phyloP scores from a whole-genome alignment of 2,888 invertebrate species.

The Euzophera pinguis region DNA sequence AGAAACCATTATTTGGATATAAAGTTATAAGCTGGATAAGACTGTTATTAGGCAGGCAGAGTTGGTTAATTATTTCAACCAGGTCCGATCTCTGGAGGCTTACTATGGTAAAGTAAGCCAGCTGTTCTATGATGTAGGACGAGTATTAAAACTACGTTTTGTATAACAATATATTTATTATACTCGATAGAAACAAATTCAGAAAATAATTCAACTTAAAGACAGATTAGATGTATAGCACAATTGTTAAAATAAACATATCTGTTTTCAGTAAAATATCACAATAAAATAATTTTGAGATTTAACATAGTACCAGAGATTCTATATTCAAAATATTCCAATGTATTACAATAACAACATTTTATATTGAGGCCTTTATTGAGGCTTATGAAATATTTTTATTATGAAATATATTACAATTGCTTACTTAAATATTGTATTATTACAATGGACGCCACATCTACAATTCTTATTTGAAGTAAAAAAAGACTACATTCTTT shows the following conservation, averaged over 20 bases:
- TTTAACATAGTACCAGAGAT: slow-evolving; percentile 3
- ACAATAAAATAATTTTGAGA: slow-evolving; percentile 16
- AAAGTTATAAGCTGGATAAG: no score
- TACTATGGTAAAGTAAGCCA: no score
- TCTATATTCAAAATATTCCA: not conserved
- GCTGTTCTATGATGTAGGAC: not conserved
- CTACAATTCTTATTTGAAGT: slow-evolving; percentile 37
- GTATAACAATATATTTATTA: slow-evolving; percentile 50
- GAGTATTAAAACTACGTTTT: slow-evolving; percentile 18
- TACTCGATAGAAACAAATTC: slow-evolving; percentile 29
- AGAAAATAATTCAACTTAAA: slow-evolving; percentile 36
- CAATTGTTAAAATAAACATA: slow-evolving; percentile 31
- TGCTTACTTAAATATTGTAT: slow-evolving; percentile 17
- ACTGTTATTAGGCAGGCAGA: no score
- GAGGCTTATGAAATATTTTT: not conserved
- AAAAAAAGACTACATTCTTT: not conserved
- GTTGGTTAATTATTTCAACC: no score
- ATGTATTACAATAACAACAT: not conserved
- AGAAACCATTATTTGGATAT: no score
- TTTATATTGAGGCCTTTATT: slow-evolving; percentile 2
- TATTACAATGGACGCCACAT: slow-evolving; percentile 41
- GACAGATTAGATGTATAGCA: slow-evolving; percentile 41
- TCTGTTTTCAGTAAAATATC: slow-evolving; percentile 20
- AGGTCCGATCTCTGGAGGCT: no score
- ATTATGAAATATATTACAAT: slow-evolving; percentile 22